A percentile compares a stretch with the other conserved stretches of the same genome.
These are phyloP conservation scores for Synergus laeviventris DNA, from an alignment of 2,888 invertebrate species.

Conservation along the genomic window DNA sequence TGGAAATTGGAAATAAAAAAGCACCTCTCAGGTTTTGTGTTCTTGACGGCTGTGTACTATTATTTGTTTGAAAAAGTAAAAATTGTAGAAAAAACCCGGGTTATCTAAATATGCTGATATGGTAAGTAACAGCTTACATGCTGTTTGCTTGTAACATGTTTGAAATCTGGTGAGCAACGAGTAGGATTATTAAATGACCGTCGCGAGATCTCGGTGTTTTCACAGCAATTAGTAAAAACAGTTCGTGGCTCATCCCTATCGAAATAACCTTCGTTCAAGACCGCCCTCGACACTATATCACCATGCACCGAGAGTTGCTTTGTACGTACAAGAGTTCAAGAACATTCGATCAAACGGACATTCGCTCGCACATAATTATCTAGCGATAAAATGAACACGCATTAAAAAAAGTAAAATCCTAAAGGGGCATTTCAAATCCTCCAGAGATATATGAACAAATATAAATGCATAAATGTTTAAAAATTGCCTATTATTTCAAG, in stretches of 20 bases:
- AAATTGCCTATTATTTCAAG: too few species aligned
- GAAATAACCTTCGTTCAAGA: not conserved
- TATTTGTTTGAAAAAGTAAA: too few species aligned
- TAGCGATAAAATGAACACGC: not conserved
- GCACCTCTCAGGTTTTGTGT: too few species aligned
- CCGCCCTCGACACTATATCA: not conserved
- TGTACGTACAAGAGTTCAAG: not conserved
- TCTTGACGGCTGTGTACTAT: too few species aligned
- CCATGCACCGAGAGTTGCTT: not conserved
- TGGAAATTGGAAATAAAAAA: too few species aligned
- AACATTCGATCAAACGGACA: slow-evolving; percentile 3
- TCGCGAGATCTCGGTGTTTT: not conserved
- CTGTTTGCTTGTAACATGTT: not conserved
- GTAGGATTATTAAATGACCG: not conserved
- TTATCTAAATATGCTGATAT: too few species aligned
- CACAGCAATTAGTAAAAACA: slow-evolving; percentile 5
- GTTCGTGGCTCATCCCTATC: not conserved
- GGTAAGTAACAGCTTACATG: too few species aligned
- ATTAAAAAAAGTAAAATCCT: not conserved
- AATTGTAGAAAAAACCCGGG: too few species aligned
- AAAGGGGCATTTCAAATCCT: slow-evolving; percentile 1
- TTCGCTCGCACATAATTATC: not conserved
- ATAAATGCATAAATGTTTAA: not conserved
- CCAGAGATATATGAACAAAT: not conserved
- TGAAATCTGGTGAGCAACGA: not conserved